phyloP scores from a whole-genome alignment of 2,888 invertebrate genomes.

The Diarsia brunnea region DNA sequence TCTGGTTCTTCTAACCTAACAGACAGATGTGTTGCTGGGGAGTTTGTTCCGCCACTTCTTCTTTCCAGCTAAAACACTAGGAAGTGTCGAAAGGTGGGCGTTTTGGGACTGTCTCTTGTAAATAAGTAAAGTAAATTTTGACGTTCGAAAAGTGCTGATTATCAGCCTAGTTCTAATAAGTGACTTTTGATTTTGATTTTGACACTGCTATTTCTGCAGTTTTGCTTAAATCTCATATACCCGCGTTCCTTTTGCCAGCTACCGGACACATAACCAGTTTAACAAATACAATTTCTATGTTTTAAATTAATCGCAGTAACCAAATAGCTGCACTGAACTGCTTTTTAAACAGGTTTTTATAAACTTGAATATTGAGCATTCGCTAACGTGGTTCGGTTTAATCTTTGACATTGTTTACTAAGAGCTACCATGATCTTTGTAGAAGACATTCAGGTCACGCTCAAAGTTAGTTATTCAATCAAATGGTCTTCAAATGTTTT shows the following conservation, averaged over 20 bases:
- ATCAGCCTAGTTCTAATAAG: no score
- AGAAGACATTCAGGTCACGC: neutral
- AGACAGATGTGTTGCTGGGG: no score
- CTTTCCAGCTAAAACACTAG: no score
- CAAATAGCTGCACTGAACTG: neutral
- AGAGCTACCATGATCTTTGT: neutral
- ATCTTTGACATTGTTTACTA: neutral
- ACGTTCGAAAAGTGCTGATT: no score
- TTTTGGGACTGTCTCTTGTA: no score
- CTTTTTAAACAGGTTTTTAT: neutral
- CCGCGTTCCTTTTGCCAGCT: neutral
- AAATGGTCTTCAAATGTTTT: neutral
- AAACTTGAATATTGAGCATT: neutral
- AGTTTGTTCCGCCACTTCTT: no score
- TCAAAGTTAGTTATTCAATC: neutral
- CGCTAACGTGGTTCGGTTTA: neutral
- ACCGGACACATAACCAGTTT: neutral
- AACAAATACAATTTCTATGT: neutral
- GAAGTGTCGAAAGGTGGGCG: no score
- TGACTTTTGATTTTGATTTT: no score
- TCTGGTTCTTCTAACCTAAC: no score
- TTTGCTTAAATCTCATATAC: neutral
- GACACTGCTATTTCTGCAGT: neutral
- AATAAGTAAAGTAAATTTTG: no score
- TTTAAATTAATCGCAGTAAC: neutral